Conservation (phyloP, 37 sponge, comb jelly and placozoan species). For the Oscarella lobularis region DNA sequence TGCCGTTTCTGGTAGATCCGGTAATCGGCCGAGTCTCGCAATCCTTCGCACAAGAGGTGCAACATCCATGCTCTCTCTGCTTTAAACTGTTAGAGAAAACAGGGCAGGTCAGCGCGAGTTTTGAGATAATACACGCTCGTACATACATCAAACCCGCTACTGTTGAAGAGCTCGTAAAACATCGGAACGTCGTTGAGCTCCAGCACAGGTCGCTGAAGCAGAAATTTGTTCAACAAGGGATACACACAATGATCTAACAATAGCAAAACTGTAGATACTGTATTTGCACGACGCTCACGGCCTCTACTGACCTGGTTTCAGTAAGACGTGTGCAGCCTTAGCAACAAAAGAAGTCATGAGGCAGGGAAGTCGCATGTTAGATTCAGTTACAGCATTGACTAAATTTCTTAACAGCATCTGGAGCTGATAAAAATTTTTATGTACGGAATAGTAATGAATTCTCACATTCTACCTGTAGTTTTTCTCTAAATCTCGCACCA, state of each 20-base stretch:
- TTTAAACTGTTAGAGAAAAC: not conserved
- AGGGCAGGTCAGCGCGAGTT: not conserved
- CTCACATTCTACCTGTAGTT: not conserved
- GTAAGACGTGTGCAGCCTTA: not conserved
- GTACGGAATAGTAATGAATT: not conserved
- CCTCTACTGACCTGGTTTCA: not conserved
- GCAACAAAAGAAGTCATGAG: not conserved
- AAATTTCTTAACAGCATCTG: not conserved
- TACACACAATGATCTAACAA: not conserved
- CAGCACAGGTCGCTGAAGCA: not conserved
- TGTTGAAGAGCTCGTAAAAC: slow-evolving; percentile 6
- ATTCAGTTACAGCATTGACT: not conserved
- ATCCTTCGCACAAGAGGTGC: not conserved
- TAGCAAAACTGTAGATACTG: not conserved
- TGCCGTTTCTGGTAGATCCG: not conserved
- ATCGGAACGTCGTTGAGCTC: not conserved
- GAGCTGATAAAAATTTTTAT: not conserved
- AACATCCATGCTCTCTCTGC: slow-evolving; percentile 3
- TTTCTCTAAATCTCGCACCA: not conserved
- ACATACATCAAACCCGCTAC: not conserved
- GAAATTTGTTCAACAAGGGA: not conserved
- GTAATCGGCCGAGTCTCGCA: not conserved
- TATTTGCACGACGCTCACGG: not conserved
- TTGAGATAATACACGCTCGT: not conserved
- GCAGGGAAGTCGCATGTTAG: not conserved